phyloP scores from a whole-genome alignment of 2,797 vertebrate genomes.

The Octomys mimax region DNA sequence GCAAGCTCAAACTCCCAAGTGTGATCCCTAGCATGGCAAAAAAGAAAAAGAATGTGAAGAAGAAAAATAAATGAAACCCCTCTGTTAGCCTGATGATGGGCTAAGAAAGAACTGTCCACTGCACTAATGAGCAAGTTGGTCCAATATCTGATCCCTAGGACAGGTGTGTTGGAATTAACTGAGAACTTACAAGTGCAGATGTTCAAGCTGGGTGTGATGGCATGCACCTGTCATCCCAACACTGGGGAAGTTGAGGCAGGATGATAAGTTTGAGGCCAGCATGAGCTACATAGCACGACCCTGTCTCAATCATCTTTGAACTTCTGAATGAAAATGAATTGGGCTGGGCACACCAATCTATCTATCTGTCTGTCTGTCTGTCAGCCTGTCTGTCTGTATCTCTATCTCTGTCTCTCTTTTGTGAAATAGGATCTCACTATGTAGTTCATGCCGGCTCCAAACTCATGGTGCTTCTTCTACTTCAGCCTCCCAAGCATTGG shows the following conservation, averaged over 20 bases:
- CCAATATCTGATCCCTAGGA: neutral
- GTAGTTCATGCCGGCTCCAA: neutral
- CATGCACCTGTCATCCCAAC: neutral
- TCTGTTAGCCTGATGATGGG: neutral
- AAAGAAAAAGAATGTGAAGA: neutral
- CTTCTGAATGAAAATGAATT: neutral
- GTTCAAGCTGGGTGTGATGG: no score
- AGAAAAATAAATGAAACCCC: neutral
- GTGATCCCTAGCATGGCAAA: no score
- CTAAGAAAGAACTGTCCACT: neutral
- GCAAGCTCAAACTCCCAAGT: no score
- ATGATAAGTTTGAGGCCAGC: neutral
- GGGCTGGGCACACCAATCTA: neutral
- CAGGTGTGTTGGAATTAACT: no score
- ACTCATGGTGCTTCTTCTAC: neutral
- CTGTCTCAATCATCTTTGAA: neutral
- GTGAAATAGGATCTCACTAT: neutral
- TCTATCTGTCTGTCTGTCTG: no score
- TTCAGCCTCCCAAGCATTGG: neutral
- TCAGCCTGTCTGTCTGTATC: no score
- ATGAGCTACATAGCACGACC: neutral
- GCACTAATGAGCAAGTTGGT: neutral
- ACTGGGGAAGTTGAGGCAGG: neutral
- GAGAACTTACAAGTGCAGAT: neutral
- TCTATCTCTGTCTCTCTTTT: neutral